Evolutionary conservation across 2,888 invertebrate species (phyloP).

Genomic region (Mesorhabditis sp.): DNA sequence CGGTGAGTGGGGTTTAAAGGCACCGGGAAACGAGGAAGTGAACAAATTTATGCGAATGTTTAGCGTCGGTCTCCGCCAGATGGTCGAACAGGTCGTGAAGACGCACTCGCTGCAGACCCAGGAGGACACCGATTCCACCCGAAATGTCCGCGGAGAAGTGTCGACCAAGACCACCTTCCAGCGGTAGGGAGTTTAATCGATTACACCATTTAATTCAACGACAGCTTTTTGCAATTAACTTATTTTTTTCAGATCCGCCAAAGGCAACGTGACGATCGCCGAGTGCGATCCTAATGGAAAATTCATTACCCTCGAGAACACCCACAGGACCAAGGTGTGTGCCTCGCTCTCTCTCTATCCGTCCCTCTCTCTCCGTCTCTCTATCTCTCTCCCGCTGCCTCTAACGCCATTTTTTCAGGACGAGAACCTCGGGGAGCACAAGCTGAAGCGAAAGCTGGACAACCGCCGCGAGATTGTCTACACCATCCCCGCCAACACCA

Average conservation of each 20-base stretch:
- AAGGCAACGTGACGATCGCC: conserved; percentile 61
- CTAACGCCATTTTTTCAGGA: conserved; percentile 19
- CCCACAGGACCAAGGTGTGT: conserved; percentile 55
- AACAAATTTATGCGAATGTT: not conserved
- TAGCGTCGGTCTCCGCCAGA: conserved; percentile 42
- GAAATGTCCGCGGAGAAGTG: conserved; percentile 58
- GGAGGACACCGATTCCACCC: conserved; percentile 56
- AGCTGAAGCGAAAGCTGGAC: conserved; percentile 42
- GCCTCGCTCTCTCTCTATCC: not conserved
- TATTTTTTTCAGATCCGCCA: not conserved
- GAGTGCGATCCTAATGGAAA: conserved; percentile 64
- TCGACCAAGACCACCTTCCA: conserved; percentile 64
- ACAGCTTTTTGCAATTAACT: no score
- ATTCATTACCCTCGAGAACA: conserved; percentile 64
- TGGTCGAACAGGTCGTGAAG: conserved; percentile 59
- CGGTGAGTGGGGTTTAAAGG: conserved; percentile 42
- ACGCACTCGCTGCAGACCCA: conserved; percentile 58
- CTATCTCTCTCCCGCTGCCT: no score
- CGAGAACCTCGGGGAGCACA: conserved; percentile 45
- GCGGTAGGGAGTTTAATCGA: conserved; percentile 50
- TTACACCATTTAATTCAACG: no score
- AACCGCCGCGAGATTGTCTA: conserved; percentile 42
- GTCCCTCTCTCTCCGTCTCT: no score
- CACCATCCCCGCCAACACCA: conserved; percentile 37
- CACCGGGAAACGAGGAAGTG: not conserved